Evolutionary conservation across 2,888 invertebrate species (phyloP), one percentile per base, ranked within the genome.

Genomic region (Lysandra bellargus): DNA sequence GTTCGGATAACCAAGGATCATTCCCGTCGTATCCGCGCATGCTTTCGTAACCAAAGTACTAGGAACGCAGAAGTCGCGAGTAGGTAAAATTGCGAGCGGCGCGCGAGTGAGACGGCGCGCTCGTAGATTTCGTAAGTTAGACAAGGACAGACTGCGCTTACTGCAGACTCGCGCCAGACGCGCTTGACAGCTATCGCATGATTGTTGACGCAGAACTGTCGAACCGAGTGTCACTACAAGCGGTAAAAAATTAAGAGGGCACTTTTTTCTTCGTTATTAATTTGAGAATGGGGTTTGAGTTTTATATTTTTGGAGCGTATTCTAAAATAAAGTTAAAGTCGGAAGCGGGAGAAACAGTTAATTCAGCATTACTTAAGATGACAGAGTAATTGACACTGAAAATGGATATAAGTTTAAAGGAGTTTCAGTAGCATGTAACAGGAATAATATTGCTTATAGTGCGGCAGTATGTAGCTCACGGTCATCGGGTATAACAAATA

Each of bases 11-110:
- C 79, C 57, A 80, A 80, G 82, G 80, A 79, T 57, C 60, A 81
- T 80, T 78, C 78, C 82, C 85, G 84, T 86, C 84, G 87, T 83
- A 88, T 88, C 89, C 89, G 90, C 90, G 92, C 92, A 92, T 91
- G 93, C 92, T 93, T 93, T 92, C 92, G 92, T 92, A 92, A 93
- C 91, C 87, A 84, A 87, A 90, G 87, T 92, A 94, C 93, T 85
- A 94, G 94, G 94, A 92, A 88, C 86, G 85, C 89, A 93, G 88
- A 90, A 88, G 83, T 83, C 69, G 53, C 79, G 80, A 83, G 93
- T 85, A 88, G 90, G 92, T 91, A 88, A 90, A 90, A 88, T 85
- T 85, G 86, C 85, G 84, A 85, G 85, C 83, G 12, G 81, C 84
- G 83, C 80, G 83, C 83, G 82, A 85, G 61, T 30, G 75, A 75